These are phyloP conservation scores for Phalacrocorax brasilianus DNA, from an alignment of 2,113 vertebrate genomes.

Conservation along the genomic window DNA sequence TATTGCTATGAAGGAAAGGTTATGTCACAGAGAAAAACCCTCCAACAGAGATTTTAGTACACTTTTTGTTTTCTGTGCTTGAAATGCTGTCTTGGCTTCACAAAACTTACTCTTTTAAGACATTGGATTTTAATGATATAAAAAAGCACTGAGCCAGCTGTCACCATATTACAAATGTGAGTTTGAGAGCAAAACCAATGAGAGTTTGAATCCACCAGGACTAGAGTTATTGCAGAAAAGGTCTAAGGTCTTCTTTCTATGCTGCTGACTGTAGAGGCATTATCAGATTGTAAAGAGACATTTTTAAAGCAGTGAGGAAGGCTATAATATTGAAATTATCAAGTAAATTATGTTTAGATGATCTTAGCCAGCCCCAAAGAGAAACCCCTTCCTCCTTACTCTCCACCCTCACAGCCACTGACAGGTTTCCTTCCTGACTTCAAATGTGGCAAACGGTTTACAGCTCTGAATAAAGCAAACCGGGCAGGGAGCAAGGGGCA, in stretches of 20 bases:
- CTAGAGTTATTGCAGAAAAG: constrained; percentile 35
- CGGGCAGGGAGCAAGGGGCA: not conserved
- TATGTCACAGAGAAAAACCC: not conserved
- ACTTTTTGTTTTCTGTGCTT: not conserved
- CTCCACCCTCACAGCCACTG: not conserved
- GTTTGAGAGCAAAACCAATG: constrained; percentile 57
- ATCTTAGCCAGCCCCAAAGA: not conserved
- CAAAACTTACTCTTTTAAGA: constrained; percentile 27
- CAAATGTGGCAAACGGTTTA: not conserved
- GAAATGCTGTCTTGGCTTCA: constrained; percentile 8
- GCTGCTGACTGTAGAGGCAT: not conserved
- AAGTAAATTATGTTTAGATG: not conserved
- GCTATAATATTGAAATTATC: not conserved
- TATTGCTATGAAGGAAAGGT: not conserved
- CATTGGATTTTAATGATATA: constrained; percentile 53
- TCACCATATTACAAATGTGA: constrained; percentile 50
- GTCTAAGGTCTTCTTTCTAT: constrained; percentile 42
- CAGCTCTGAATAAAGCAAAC: not conserved
- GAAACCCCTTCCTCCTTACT: not conserved
- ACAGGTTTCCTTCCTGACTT: not conserved
- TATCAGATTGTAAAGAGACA: not conserved
- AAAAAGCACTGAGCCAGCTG: constrained; percentile 52
- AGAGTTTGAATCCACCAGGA: constrained; percentile 43
- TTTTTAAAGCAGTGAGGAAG: not conserved
- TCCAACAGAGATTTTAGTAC: not conserved